phyloP scores from a whole-genome alignment of 2,797 vertebrate species.

The Peromyscus melanophrys region DNA sequence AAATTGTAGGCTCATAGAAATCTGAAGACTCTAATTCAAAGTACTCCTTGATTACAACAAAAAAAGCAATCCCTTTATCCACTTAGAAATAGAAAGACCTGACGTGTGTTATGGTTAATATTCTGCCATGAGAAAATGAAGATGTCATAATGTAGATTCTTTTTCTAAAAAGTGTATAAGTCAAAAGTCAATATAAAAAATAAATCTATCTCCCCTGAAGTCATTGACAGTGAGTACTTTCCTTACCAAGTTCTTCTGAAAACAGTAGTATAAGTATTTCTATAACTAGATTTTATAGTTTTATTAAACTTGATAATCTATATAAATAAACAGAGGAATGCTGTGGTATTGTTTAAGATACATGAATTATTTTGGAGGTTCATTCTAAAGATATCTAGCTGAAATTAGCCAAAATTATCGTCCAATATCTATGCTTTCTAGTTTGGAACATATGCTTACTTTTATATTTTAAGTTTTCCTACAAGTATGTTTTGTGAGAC shows the following conservation, averaged over 20 bases:
- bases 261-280: neutral
- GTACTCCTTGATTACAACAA: neutral
- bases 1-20: neutral
- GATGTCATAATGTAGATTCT: neutral
- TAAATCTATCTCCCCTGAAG: neutral
- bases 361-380: neutral
- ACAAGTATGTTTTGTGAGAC: neutral
- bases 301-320: conserved; percentile 15
- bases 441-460: neutral
- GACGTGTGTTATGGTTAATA: neutral
- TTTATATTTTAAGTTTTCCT: neutral
- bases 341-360: neutral
- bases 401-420: neutral
- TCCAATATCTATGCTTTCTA: neutral
- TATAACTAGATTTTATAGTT: neutral
- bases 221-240: neutral
- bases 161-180: conserved; percentile 11
- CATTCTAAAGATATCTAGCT: conserved; percentile 18
- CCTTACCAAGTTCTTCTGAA: neutral
- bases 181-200: neutral
- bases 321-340: neutral
- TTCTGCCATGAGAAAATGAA: neutral
- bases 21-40: conserved; percentile 1
- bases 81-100: conserved; percentile 2
- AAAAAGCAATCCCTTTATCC: neutral